Base-by-base conservation (phyloP, 2,113 vertebrate species). In the Pelmatolapia mariae region DNA sequence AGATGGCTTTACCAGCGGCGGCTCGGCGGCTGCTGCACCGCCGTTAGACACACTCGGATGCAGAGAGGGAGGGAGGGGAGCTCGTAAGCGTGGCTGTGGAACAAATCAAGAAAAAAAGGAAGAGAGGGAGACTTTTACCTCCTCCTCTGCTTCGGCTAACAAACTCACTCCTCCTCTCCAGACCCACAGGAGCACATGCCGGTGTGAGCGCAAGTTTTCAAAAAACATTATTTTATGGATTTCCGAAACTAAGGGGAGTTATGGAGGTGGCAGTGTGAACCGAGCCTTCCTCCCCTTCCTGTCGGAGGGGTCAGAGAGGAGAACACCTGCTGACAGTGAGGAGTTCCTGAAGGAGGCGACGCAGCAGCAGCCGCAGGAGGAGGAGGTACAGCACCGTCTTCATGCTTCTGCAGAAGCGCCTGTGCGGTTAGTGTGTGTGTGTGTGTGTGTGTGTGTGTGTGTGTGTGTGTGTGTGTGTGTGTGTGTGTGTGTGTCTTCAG, bases 311-410 rank as follows among this genome's bases (percentile, higher is more conserved):
- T 86, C 87, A 79, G 76, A 76, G 89, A 78, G 83, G 94, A 86
- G 83, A 82, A 91, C 94, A 95, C 94, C 93, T 95, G 94, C 91
- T 89, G 92, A 87, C 90, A 84, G 81, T 1, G 38, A 68, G 66
- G 89, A 92, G 82, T 38, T 84, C 84, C 88, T 47, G 91, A 76
- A 73, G 66, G 85, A 92, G 90, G 92, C 88, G 79, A 24, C 86
- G 15, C 90, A 53, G 82, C 87, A 84, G 88, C 80, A 53, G 86
- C 52, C 12, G 86, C 26, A 83, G 82, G 85, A 45, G 66, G 38
- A 71, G 61, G 73, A 91, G 92, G 90, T 91, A 92, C 83, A 33
- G 16, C 22, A 57, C 47, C 53, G 43, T 47, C 26, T 12, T 31
- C 68, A 43, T 73, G 68, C 38, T 76, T 33, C 78, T 80, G 80